Conservation (phyloP, 2,888 invertebrate species). For the Drosophila borealis region DNA sequence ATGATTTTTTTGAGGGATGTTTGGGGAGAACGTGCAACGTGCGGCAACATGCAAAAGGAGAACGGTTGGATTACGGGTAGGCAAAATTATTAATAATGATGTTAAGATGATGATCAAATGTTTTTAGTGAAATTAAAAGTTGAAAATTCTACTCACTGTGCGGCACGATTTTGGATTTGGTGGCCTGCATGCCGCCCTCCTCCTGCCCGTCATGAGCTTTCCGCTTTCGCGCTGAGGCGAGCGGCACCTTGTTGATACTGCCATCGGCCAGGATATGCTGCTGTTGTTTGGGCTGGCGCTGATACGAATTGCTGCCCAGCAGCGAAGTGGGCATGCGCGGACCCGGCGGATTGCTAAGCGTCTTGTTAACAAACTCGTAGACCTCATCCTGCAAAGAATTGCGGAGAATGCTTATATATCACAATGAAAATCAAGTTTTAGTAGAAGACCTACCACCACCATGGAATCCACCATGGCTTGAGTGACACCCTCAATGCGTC, state of each 20-base stretch:
- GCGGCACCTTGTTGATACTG: slow-evolving; percentile 43
- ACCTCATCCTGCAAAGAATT: slow-evolving; percentile 86
- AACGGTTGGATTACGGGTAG: slow-evolving; percentile 4
- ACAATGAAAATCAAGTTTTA: not conserved
- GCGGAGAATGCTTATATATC: not conserved
- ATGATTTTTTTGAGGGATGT: not conserved
- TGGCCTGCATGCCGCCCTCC: slow-evolving; percentile 82
- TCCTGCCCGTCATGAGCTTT: slow-evolving; percentile 85
- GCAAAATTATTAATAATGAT: not conserved
- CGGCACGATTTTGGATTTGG: slow-evolving; percentile 74
- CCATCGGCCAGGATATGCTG: slow-evolving; percentile 51
- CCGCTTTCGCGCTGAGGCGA: slow-evolving; percentile 85
- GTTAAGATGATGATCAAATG: slow-evolving; percentile 4
- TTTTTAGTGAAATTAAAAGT: not conserved
- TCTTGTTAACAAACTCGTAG: slow-evolving; percentile 88
- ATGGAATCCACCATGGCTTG: slow-evolving; percentile 92
- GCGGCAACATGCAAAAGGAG: slow-evolving; percentile 32
- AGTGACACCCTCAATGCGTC: slow-evolving; percentile 90
- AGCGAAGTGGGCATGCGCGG: slow-evolving; percentile 81
- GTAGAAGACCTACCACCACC: slow-evolving; percentile 86
- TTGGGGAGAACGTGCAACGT: slow-evolving; percentile 5
- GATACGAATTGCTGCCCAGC: slow-evolving; percentile 47
- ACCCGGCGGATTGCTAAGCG: slow-evolving; percentile 87
- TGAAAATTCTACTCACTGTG: slow-evolving; percentile 58
- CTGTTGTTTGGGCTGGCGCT: slow-evolving; percentile 50